A percentile compares a stretch with the other conserved stretches of the same genome.
Conservation (phyloP, 2,888 invertebrate genomes). For the Ochropleura plecta region DNA sequence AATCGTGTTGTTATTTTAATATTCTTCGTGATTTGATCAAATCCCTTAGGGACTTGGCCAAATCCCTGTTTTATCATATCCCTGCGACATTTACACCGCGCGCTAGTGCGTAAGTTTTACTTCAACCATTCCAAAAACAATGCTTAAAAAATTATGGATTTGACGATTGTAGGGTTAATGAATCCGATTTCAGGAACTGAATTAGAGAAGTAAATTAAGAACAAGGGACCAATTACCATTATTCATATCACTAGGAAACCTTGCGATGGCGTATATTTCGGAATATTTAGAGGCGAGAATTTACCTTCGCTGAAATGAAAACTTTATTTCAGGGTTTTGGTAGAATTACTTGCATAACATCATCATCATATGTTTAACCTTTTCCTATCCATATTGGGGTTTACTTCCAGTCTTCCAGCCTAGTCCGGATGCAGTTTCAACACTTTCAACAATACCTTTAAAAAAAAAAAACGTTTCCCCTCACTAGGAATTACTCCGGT, state of each 20-base stretch:
- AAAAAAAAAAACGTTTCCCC: no score
- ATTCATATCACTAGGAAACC: slow-evolving; percentile 28
- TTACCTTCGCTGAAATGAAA: not conserved
- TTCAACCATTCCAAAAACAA: no score
- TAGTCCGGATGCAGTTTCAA: no score
- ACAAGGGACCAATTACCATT: slow-evolving; percentile 39
- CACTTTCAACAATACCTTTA: no score
- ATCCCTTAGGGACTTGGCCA: no score
- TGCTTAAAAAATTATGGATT: no score
- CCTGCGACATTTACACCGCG: no score
- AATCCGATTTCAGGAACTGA: slow-evolving; percentile 6
- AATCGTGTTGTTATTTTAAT: no score
- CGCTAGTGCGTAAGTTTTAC: no score
- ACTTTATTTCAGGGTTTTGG: not conserved
- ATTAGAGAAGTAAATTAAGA: slow-evolving; percentile 27
- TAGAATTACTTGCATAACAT: not conserved
- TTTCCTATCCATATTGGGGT: not conserved
- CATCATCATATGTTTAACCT: not conserved
- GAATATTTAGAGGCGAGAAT: not conserved
- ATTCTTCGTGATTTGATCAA: no score
- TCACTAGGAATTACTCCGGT: no score
- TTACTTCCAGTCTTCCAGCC: not conserved
- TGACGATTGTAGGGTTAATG: not conserved
- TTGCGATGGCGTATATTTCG: slow-evolving; percentile 2
- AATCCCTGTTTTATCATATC: no score